Base-by-base conservation (phyloP, 2,888 invertebrate genomes). In the Netelia virgata region DNA sequence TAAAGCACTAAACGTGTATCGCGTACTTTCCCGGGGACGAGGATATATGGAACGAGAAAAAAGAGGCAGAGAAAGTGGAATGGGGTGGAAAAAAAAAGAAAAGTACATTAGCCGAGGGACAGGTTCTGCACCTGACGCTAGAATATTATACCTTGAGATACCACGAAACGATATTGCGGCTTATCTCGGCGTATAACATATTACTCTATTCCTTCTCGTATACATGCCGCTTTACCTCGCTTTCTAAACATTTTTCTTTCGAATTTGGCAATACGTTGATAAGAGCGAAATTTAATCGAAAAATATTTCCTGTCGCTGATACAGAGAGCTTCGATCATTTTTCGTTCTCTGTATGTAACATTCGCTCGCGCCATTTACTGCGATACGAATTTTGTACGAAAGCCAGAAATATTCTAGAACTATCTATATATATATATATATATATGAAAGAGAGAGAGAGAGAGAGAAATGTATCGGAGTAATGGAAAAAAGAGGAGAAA, bases 1-100 rank as follows among this genome's bases (percentile, higher is more conserved):
- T 69, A 81, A 55, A 79, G 70, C 61, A 81, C 50, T 72, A 70
- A 72, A 69, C 70, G 76, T 73, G 41, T 28, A 76, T 68, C 61
- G 68, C 74, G 57, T 68, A 63, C 36, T 23, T 55, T 55, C 53
- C 23, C 28, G 18, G 23, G 47, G 57, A 66, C 43, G 43, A 61
- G 20, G 47, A 50, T 43, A 78, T 70, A 78, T 69, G 61, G 55
- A 59, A 69, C 81, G 63, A 75, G 68, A 72, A 73, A 77, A 63
- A 18, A 55, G 36, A 53, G 63, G 50, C 16, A 18, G 36, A 18
- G 36, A 55, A 41, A 50, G 20, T 41, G 11, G n/a, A 59, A n/a
- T 14, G 63, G 41, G 69, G 1, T 18, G 43, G 55, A 59, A 64
- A 53, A 55, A 68, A 64, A 64, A 36, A 23, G 14, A 14, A 16